A percentile compares a stretch with the other conserved stretches of the same genome.
phyloP scores from a whole-genome alignment of 2,888 invertebrate species.

The Eristalis arbustorum region DNA sequence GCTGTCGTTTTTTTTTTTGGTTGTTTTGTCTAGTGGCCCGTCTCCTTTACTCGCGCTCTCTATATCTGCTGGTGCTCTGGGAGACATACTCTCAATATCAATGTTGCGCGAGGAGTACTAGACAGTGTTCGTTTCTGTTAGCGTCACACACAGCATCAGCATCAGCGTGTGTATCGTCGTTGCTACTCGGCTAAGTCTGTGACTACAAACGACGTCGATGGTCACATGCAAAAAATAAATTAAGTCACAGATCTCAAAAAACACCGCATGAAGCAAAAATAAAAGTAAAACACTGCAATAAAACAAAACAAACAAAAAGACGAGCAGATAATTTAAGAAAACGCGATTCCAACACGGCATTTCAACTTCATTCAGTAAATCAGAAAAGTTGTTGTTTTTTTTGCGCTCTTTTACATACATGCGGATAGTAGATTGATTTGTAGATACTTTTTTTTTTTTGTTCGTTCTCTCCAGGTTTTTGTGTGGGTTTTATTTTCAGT shows the following conservation, averaged over 20 bases:
- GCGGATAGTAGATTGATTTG: constrained; percentile 66
- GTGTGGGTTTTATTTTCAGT: background rate
- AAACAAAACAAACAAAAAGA: constrained; percentile 11
- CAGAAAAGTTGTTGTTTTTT: constrained; percentile 58
- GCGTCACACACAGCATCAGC: constrained; percentile 23
- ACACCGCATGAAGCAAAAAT: constrained; percentile 24
- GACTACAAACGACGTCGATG: constrained; percentile 54
- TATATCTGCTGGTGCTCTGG: background rate
- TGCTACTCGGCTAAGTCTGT: constrained; percentile 21
- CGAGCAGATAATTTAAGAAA: constrained; percentile 51
- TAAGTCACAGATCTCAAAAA: constrained; percentile 51
- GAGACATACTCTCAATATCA: constrained; percentile 1
- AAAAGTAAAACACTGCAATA: constrained; percentile 51
- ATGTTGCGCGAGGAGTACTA: background rate
- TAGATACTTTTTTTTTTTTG: constrained; percentile 35
- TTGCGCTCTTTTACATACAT: constrained; percentile 65
- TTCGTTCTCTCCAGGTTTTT: background rate
- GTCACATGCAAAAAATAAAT: constrained; percentile 69
- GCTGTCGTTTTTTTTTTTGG: background rate
- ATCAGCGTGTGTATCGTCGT: background rate
- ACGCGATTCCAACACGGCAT: constrained; percentile 68
- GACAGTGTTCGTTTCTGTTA: background rate
- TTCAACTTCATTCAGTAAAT: constrained; percentile 77
- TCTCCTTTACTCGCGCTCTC: background rate
- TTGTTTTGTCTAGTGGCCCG: background rate